Evolutionary conservation across 2,113 vertebrate genomes (phyloP), one percentile per base, ranked within the genome.

Genomic region (Cyprinodon tularosa): DNA sequence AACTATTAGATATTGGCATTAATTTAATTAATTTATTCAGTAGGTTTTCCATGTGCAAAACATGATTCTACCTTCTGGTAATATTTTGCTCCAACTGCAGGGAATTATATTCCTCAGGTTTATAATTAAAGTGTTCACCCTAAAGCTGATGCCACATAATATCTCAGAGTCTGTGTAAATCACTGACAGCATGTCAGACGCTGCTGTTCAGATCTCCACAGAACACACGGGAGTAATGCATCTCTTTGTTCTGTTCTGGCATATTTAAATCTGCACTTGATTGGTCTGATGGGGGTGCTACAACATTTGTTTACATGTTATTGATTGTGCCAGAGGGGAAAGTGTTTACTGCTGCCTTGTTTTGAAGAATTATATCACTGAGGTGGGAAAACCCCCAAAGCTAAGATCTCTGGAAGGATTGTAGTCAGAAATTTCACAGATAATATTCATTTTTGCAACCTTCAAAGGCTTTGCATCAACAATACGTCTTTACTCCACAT

Each of bases 301-400:
- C 80, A 84, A 81, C 47, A 76, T 77, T 77, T 83, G 84, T 87
- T 89, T 83, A 87, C 76, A 80, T 81, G 68, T 83, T 82, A 88
- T 84, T 88, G 74, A 89, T 84, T 87, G 87, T 75, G 71, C 74
- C 80, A 79, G 76, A 80, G 85, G 76, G 79, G 53, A 70, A 50
- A 66, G 72, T 6, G 14, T 83, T 89, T 86, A 78, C 67, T 71
- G 66, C 72, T 78, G 74, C 72, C 75, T 87, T 72, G 77, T 89
- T 89, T 67, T 81, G 64, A 86, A 74, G 66, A 74, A 70, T 74
- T 74, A 70, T 77, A 72, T n/a, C 68, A 61, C 4, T 20, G 29
- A 37, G 17, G 48, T 15, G 36, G 36, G 66, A 66, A 57, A 57
- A 66, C 39, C 39, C 22, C n/a, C 60, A 40, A 79, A 53, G 57